Conservation (phyloP, 2,797 vertebrate genomes). For the Sebastes reedi region DNA sequence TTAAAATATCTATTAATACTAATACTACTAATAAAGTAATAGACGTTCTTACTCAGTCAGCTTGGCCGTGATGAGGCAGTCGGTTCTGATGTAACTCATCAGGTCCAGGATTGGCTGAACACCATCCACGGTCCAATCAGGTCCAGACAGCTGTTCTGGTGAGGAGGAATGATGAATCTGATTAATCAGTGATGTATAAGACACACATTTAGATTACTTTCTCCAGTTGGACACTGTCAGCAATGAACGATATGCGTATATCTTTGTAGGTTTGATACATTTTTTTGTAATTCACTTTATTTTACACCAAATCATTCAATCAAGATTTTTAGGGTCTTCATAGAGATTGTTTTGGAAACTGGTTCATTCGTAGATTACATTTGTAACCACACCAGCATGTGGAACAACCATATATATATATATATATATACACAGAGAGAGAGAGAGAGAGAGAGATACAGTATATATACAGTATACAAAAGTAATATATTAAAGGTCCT, state of each 20-base stretch:
- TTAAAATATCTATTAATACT: neutral
- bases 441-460: too few relatives aligned
- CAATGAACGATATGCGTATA: neutral
- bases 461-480: too few relatives aligned
- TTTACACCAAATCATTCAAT: too few relatives aligned
- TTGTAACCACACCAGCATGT: too few relatives aligned
- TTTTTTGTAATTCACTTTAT: too few relatives aligned
- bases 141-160: constrained; percentile 87
- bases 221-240: neutral
- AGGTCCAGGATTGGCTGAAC: constrained; percentile 90
- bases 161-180: neutral
- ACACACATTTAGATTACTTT: neutral
- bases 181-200: neutral
- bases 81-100: constrained; percentile 92
- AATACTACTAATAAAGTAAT: neutral
- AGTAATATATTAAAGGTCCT: too few relatives aligned
- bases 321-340: neutral
- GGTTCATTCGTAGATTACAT: too few relatives aligned
- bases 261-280: too few relatives aligned
- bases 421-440: too few relatives aligned
- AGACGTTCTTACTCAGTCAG: constrained; percentile 87
- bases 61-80: constrained; percentile 86
- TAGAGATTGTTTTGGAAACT: too few relatives aligned
- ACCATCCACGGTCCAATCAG: constrained; percentile 89
- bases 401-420: too few relatives aligned